Evolutionary conservation across 2,888 invertebrate species (phyloP), one percentile per base, ranked within the genome.

Genomic region (Aelia acuminata): DNA sequence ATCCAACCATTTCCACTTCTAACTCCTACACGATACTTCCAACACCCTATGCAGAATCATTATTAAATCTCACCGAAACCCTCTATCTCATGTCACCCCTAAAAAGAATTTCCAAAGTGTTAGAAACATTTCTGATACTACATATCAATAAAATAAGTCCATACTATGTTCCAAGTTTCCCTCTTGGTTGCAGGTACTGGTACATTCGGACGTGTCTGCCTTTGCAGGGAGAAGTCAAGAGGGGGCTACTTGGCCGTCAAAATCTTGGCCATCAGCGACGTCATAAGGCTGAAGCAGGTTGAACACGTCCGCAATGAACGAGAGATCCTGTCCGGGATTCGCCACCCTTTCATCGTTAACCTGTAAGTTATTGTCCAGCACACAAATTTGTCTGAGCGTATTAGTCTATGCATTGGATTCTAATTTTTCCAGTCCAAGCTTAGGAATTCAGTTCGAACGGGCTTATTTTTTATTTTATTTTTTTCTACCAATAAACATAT

Each of bases 241-340:
- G 95, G 96, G 91, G 95, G 95, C 92, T 97, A 96, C 92, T 95
- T 96, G 92, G 99, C 99, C 84, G 96, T 99, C 95, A 99, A 99
- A 94, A 96, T 98, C 91, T 94, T 99, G 90, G 96, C 97, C 89
- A 97, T 99, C 94, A 95, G 96, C 80, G 98, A 98, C 93, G 97
- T 99, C 90, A 97, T 99, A 91, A 95, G 97, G 92, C 94, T 97
- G 91, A 97, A 98, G 93, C 99, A 99, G 94, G 97, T 98, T 91
- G 98, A 98, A 91, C 99, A 99, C 93, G 98, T 99, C 90, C 97
- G 97, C 94, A 99, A 98, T 93, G 99, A 99, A 93, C 98, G 98
- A 93, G 96, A 95, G 91, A 98, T 99, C 91, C 94, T 99, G 90
- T 94, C 96, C 90, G 96, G 97, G 93, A 96, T 99, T 91, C 95